Evolutionary conservation across 37 sponge, comb jelly and placozoan genomes (phyloP).

Genomic region (Axinella damicornis): DNA sequence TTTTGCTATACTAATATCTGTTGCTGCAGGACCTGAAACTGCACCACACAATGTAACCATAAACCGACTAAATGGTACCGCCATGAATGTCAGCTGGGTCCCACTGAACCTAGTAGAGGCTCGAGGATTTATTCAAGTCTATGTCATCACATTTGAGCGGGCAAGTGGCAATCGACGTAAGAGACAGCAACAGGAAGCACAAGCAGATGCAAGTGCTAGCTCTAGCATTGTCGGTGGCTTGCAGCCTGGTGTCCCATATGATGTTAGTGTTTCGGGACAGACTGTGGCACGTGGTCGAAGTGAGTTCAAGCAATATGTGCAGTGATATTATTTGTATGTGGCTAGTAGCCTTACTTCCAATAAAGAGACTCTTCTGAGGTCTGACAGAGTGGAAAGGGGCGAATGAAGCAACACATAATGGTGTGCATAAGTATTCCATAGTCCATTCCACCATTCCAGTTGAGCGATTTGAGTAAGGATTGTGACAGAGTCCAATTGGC

Average conservation of each 20-base stretch:
- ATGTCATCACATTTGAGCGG: neutral
- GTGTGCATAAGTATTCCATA: no score
- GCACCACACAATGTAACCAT: conserved; percentile 22
- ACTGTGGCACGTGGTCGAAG: neutral
- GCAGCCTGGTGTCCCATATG: conserved; percentile 22
- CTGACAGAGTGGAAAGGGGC: no score
- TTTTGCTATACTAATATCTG: no score
- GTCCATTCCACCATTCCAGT: no score
- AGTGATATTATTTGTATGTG: no score
- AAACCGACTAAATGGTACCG: neutral
- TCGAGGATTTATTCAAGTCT: conserved; percentile 17
- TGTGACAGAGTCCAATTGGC: no score
- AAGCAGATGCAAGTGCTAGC: neutral
- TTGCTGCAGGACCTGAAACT: conserved; percentile 1
- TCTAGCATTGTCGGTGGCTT: neutral
- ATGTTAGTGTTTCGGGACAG: conserved; percentile 2
- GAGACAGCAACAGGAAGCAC: conserved; percentile 2
- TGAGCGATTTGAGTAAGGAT: no score
- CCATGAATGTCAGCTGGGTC: conserved; percentile 28
- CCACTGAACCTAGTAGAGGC: conserved; percentile 41
- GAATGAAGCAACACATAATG: no score
- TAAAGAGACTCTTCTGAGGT: no score
- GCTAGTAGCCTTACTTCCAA: no score
- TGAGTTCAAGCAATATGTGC: no score
- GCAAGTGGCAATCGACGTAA: neutral